A percentile compares a stretch with the other conserved stretches of the same genome.
These are phyloP conservation scores for Sphaerophoria taeniata DNA, from an alignment of 2,888 invertebrate genomes.

Conservation along the genomic window DNA sequence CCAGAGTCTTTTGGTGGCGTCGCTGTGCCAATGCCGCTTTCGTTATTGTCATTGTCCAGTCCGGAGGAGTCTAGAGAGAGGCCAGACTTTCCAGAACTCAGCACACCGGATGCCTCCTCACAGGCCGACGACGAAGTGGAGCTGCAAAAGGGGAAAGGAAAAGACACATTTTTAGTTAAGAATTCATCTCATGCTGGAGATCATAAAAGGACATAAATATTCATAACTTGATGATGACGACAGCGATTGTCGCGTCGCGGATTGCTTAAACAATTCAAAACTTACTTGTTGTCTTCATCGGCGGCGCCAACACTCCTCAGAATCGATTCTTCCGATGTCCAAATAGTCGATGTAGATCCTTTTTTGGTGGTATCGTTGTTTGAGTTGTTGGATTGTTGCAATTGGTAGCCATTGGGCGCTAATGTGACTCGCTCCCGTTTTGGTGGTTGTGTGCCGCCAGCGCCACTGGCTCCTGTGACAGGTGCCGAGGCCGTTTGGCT, in stretches of 20 bases:
- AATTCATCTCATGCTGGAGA: slow-evolving; percentile 53
- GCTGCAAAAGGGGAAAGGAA: slow-evolving; percentile 73
- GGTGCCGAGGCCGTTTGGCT: slow-evolving; percentile 75
- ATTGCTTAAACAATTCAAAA: slow-evolving; percentile 34
- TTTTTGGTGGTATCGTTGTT: slow-evolving; percentile 81
- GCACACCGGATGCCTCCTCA: slow-evolving; percentile 81
- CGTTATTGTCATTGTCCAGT: slow-evolving; percentile 82
- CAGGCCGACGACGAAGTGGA: slow-evolving; percentile 83
- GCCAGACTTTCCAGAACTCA: slow-evolving; percentile 82
- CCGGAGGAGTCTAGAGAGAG: slow-evolving; percentile 82
- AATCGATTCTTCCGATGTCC: slow-evolving; percentile 83
- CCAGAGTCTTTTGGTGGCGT: slow-evolving; percentile 82
- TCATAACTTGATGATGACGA: slow-evolving; percentile 53
- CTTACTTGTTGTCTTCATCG: slow-evolving; percentile 83
- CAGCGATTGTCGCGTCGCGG: not conserved
- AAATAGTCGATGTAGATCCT: slow-evolving; percentile 82
- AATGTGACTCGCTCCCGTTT: slow-evolving; percentile 81
- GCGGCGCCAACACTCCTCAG: slow-evolving; percentile 82
- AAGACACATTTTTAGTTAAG: slow-evolving; percentile 31
- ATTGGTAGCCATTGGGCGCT: slow-evolving; percentile 76
- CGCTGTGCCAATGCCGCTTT: slow-evolving; percentile 82
- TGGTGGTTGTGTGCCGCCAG: slow-evolving; percentile 74
- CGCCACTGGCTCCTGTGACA: slow-evolving; percentile 61
- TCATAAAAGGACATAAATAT: slow-evolving; percentile 63
- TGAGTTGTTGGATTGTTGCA: slow-evolving; percentile 44